A percentile compares a stretch with the other conserved stretches of the same genome.
These are phyloP conservation scores for Podiceps cristatus DNA, from an alignment of 2,113 vertebrate genomes.

Conservation along the genomic window DNA sequence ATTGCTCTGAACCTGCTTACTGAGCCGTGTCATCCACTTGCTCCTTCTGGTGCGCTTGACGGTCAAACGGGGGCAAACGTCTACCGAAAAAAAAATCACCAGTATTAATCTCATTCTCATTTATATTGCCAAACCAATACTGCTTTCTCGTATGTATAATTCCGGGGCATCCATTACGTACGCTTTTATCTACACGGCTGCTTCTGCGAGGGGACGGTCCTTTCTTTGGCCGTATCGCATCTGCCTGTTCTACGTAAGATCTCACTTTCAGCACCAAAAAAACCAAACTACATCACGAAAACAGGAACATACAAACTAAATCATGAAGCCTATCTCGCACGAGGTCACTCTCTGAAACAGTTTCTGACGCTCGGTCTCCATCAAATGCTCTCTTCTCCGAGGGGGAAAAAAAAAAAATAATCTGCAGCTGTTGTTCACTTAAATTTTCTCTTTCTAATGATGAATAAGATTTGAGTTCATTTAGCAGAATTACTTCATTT, in stretches of 20 bases:
- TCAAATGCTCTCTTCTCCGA: background rate
- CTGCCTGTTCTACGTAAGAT: fast-evolving
- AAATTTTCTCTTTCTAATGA: background rate
- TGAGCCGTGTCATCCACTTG: background rate
- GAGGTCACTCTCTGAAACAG: fast-evolving
- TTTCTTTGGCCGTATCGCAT: background rate
- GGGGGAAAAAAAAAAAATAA: background rate
- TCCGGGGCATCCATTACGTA: fast-evolving
- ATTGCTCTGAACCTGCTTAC: background rate
- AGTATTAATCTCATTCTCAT: background rate
- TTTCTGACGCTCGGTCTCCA: background rate
- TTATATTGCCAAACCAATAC: background rate
- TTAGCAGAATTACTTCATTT: constrained; percentile 29
- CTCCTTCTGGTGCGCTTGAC: background rate
- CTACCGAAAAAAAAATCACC: background rate
- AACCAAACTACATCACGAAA: background rate
- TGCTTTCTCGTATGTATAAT: background rate
- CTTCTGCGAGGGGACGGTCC: background rate
- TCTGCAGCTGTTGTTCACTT: background rate
- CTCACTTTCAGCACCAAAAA: background rate
- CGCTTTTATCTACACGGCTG: background rate
- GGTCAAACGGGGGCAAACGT: fast-evolving
- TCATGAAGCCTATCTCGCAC: fast-evolving
- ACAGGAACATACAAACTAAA: background rate
- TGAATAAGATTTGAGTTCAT: background rate